Conservation (phyloP, 2,797 vertebrate genomes). For the Oryzias dopingdopingensis region DNA sequence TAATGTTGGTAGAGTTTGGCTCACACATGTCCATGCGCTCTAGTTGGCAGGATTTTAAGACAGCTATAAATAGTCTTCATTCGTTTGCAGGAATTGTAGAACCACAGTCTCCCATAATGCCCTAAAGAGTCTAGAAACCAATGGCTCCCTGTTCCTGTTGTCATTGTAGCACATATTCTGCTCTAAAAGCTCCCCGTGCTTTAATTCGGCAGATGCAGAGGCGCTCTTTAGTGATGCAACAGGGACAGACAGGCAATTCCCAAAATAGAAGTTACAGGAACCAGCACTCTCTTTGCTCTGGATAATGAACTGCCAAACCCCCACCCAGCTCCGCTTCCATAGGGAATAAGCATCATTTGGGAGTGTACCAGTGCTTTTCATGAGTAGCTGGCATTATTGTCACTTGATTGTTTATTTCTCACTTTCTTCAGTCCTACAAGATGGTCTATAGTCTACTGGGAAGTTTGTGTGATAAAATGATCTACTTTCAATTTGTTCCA, state of each 20-base stretch:
- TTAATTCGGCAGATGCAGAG: constrained; percentile 9
- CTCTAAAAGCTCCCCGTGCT: constrained; percentile 15
- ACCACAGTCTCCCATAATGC: constrained; percentile 29
- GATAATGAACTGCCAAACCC: constrained; percentile 59
- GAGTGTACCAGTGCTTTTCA: too few relatives aligned
- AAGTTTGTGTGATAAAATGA: too few relatives aligned
- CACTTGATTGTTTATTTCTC: too few relatives aligned
- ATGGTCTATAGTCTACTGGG: too few relatives aligned
- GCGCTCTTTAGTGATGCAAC: constrained; percentile 10
- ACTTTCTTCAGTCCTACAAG: too few relatives aligned
- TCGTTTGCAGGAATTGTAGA: constrained; percentile 41
- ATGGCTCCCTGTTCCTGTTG: constrained; percentile 18
- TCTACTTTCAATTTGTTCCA: too few relatives aligned
- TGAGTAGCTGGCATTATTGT: too few relatives aligned
- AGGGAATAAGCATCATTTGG: constrained; percentile 41
- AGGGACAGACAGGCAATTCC: constrained; percentile 28
- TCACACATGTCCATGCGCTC: constrained; percentile 37
- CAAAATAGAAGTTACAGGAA: constrained; percentile 48
- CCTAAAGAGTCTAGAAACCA: constrained; percentile 22
- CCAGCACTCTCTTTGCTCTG: constrained; percentile 45
- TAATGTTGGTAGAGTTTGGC: constrained; percentile 32
- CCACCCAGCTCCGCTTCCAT: constrained; percentile 48
- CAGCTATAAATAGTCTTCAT: constrained; percentile 58
- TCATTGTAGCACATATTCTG: constrained; percentile 13
- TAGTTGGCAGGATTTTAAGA: constrained; percentile 57